Evolutionary conservation across 2,113 vertebrate genomes (phyloP), one percentile per base, ranked within the genome.

Genomic region (Diphyllodes magnificus): DNA sequence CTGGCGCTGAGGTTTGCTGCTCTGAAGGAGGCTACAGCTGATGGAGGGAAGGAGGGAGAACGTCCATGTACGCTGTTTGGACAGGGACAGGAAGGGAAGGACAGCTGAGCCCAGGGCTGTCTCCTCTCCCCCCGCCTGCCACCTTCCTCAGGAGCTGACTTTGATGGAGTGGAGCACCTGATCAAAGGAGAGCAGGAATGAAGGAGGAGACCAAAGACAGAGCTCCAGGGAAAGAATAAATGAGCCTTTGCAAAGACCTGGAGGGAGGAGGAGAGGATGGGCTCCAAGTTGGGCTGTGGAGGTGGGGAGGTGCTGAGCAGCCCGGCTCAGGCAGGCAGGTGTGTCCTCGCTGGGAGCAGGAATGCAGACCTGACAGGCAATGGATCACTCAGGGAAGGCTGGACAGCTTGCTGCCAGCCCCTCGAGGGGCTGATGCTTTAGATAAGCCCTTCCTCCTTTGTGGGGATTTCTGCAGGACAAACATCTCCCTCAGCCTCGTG

Each of bases 141-240:
- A 70, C 71, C 68, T 78, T 50, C 59, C 82, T 60, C 56, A 25
- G 49, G 54, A 92, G 86, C 51, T 12, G 35, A 53, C 73, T 64
- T 92, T 83, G 93, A 95, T 85, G 82, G 93, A 94, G 85, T 44
- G 51, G 57, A 86, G 80, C 4, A 23, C 66, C 90, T 86, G 88
- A 91, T 85, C 86, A 93, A 89, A 95, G 90, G 13, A 60, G 59
- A 81, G 77, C 45, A 80, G 88, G 90, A 85, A 93, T 93, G 92
- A 77, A 82, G 94, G 77, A 72, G 87, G 59, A 97, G 93, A 91
- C 82, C 92, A 87, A 87, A 96, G 94, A 91, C 37, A 15, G 71
- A 88, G 92, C 93, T 96, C 66, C 85, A 21, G 85, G 96, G 96
- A 45, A 94, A 66, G 86, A 96, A 94, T 94, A 93, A 96, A 96